Evolutionary conservation across 30 jellyfish, hydroid and myxozoan genomes (phyloP).

Genomic region (Aurelia aurita): DNA sequence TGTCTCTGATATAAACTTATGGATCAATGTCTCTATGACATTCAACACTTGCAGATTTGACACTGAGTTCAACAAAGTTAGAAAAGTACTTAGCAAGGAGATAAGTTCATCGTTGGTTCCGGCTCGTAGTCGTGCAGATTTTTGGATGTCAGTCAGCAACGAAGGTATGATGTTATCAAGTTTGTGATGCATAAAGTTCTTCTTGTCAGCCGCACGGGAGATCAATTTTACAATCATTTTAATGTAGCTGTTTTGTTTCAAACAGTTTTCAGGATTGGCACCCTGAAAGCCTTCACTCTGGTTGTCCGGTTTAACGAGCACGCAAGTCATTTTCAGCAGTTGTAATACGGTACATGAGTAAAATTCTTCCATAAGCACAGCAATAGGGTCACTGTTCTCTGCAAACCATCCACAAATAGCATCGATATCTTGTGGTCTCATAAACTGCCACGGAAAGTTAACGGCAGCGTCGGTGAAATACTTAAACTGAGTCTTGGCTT

Average conservation of each 20-base stretch:
- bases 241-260: constrained; percentile 58
- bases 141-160: constrained; percentile 33
- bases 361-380: constrained; percentile 40
- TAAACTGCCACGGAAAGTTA: constrained; percentile 44
- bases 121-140: not conserved
- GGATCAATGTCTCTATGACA: constrained; percentile 33
- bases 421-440: constrained; percentile 47
- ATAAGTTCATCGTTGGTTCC: constrained; percentile 21
- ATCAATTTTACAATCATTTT: constrained; percentile 21
- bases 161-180: not conserved
- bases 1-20: constrained; percentile 40
- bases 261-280: not conserved
- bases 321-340: constrained; percentile 50
- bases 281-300: constrained; percentile 3
- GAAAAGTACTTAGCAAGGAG: constrained; percentile 17
- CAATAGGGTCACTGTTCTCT: constrained; percentile 73
- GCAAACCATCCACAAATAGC: constrained; percentile 71
- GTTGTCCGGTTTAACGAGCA: not conserved
- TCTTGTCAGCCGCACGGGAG: constrained; percentile 21
- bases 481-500: constrained; percentile 14
- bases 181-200: not conserved
- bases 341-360: not conserved
- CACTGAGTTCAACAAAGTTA: constrained; percentile 50
- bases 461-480: constrained; percentile 19
- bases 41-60: constrained; percentile 41